Evolutionary conservation across 2,888 invertebrate species (phyloP).

Genomic region (Girardia tigrina): DNA sequence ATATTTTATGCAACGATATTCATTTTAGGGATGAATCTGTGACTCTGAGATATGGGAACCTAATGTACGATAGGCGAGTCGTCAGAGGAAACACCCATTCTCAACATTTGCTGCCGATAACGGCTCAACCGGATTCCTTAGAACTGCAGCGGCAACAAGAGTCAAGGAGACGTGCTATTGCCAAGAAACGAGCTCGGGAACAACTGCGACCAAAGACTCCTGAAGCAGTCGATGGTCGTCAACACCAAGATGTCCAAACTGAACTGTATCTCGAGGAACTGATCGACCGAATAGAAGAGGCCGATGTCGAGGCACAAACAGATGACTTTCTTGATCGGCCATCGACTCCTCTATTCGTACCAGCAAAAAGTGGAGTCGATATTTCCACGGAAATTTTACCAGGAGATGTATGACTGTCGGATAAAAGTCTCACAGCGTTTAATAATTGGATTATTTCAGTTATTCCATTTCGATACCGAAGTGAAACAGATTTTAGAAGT

Average conservation of each 20-base stretch:
- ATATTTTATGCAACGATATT: no score
- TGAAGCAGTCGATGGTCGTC: conserved; percentile 67
- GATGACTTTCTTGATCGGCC: conserved; percentile 72
- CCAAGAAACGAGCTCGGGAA: conserved; percentile 60
- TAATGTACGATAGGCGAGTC: conserved; percentile 76
- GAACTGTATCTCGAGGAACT: conserved; percentile 75
- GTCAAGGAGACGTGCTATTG: conserved; percentile 62
- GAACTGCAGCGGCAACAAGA: conserved; percentile 54
- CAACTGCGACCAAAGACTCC: conserved; percentile 59
- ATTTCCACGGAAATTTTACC: conserved; percentile 71
- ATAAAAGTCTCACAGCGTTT: no score
- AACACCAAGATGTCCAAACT: conserved; percentile 74
- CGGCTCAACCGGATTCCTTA: conserved; percentile 50
- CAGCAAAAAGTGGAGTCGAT: conserved; percentile 67
- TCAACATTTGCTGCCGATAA: conserved; percentile 49
- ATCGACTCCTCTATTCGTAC: conserved; percentile 63
- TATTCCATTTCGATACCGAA: conserved; percentile 80
- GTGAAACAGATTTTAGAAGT: conserved; percentile 76
- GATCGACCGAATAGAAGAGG: conserved; percentile 54
- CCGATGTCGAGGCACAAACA: conserved; percentile 69
- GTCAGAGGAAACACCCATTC: conserved; percentile 69
- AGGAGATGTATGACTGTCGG: conserved; percentile 63
- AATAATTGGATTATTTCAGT: conserved; percentile 46
- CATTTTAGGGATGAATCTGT: conserved; percentile 25
- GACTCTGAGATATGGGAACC: conserved; percentile 57